These are phyloP conservation scores for Pseudococcus jackbeardsleyi DNA, from an alignment of 2,888 invertebrate genomes.

Conservation along the genomic window DNA sequence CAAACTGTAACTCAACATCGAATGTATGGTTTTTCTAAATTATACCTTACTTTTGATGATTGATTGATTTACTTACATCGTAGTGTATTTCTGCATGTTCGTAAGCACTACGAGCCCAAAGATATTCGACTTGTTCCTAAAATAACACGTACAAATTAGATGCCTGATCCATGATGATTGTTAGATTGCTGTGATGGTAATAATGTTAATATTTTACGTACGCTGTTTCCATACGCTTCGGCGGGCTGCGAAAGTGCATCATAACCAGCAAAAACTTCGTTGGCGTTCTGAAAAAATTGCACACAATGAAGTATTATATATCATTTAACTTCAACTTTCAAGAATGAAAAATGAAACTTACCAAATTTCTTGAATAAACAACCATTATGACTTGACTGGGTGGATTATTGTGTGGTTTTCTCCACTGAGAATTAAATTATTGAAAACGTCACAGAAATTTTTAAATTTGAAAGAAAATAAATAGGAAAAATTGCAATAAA, in stretches of 20 bases:
- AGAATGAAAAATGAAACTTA: slow-evolving; percentile 12
- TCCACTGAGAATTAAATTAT: neutral
- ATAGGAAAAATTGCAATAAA: neutral
- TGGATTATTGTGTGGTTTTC: neutral
- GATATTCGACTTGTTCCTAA: slow-evolving; percentile 81
- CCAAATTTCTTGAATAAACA: slow-evolving; percentile 27
- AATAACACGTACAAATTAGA: slow-evolving; percentile 15
- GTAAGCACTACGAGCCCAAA: slow-evolving; percentile 94
- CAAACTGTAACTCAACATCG: too few relatives aligned
- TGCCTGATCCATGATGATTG: neutral
- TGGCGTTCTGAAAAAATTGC: slow-evolving; percentile 47
- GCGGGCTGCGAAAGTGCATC: slow-evolving; percentile 72
- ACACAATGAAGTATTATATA: neutral
- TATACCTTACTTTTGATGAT: neutral
- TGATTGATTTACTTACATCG: slow-evolving; percentile 78
- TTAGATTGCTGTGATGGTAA: neutral
- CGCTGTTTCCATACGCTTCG: slow-evolving; percentile 90
- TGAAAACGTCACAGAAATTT: neutral
- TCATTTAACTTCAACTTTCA: neutral
- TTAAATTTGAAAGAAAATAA: neutral
- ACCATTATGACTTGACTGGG: neutral
- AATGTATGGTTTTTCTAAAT: neutral
- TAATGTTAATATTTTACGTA: slow-evolving; percentile 69
- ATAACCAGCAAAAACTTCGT: slow-evolving; percentile 50
- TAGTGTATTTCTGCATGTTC: slow-evolving; percentile 96